Evolutionary conservation across 2,113 vertebrate species (phyloP), one percentile per base, ranked within the genome.

Genomic region (Triplophysa tibetana): DNA sequence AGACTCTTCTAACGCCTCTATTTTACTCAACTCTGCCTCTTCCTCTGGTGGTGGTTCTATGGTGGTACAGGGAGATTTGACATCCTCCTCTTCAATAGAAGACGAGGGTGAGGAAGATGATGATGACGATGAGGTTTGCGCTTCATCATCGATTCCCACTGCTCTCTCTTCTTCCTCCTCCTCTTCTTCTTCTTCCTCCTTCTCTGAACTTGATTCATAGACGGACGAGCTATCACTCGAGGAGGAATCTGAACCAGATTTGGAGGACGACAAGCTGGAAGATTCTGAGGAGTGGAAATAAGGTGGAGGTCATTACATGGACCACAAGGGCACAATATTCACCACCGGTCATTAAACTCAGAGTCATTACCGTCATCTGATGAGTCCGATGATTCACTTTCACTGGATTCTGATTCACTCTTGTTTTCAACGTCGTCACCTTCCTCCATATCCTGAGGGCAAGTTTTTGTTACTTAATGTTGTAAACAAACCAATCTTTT

Each of bases 141-240:
- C 64, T n/a, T 89, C 88, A 67, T 66, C 78, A 6, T 89, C 89
- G 0, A 89, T 91, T 0, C 79, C 87, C 0, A 89, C 89, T 1
- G 87, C 85, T 0, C 81, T 85, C 0, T 84, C 90, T 0, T 65
- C 90, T 10, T 88, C 88, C 10, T 89, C 91, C 0, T 88, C 93
- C 33, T 38, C 29, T 0, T 92, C 92, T 0, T 93, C 93, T 7
- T 92, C 93, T 0, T 91, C 89, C 0, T 93, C 93, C 0, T 94
- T 93, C 0, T 95, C 95, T 0, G 95, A 96, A 13, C 95, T 97
- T 11, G 95, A 90, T 78, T 95, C 97, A 0, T 95, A 97, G 52
- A 95, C 95, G 0, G 96, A 97, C 52, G 96, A 98, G 63, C 94
- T 94, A 0, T 92, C 92, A 8, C 94, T 96, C 77, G 90, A 94